A percentile compares a stretch with the other conserved stretches of the same genome.
Evolutionary conservation across 2,797 vertebrate genomes (phyloP).

Genomic region (Tenualosa thibaudeaui): DNA sequence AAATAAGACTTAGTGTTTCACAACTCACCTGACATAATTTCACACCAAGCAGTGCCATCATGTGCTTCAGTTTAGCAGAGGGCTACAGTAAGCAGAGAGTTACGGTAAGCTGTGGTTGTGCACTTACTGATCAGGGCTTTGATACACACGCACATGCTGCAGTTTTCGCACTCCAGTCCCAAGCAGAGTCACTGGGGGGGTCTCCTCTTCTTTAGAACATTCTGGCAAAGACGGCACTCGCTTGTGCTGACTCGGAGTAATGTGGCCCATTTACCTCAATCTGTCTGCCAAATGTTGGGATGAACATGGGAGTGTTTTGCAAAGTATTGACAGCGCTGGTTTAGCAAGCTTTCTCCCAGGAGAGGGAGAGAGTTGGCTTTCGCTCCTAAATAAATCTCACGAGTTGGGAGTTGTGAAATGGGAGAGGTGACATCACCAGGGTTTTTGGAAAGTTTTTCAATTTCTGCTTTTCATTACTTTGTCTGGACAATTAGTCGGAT

Average conservation of each 20-base stretch:
- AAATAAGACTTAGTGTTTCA: too few relatives aligned
- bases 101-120: background rate
- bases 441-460: background rate
- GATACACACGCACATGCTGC: background rate
- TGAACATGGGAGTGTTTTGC: constrained; percentile 3
- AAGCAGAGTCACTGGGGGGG: background rate
- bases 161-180: background rate
- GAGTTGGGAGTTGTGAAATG: background rate
- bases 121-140: background rate
- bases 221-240: background rate
- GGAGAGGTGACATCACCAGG: constrained; percentile 18
- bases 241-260: background rate
- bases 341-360: background rate
- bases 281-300: background rate
- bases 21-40: too few relatives aligned
- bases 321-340: constrained; percentile 21
- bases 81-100: background rate
- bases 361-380: background rate
- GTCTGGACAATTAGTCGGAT: constrained; percentile 19
- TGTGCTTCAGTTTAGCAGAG: background rate
- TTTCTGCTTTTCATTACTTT: constrained; percentile 22
- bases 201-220: background rate
- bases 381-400: constrained; percentile 14
- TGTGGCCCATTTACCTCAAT: constrained; percentile 16
- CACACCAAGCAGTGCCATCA: background rate